phyloP scores from a whole-genome alignment of 2,888 invertebrate species.

The Myopa testacea region DNA sequence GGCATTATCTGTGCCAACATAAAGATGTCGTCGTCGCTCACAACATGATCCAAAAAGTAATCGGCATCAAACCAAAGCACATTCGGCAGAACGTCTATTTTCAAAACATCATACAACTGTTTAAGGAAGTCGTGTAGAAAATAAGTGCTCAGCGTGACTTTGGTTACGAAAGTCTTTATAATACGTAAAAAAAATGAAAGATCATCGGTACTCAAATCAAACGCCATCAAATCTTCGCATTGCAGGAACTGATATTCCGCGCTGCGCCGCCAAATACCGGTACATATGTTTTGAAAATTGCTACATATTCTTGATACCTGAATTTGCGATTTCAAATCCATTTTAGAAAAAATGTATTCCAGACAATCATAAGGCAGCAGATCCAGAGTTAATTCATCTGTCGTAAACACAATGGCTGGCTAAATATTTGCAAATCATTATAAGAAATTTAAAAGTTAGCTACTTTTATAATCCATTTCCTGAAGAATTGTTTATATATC shows the following conservation, averaged over 20 bases:
- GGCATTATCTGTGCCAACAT: slow-evolving; percentile 55
- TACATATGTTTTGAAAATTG: slow-evolving; percentile 53
- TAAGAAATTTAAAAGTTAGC: background rate
- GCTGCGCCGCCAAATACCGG: slow-evolving; percentile 54
- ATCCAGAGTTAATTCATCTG: slow-evolving; percentile 50
- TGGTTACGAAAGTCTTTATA: slow-evolving; percentile 51
- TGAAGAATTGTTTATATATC: too few species aligned
- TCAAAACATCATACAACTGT: slow-evolving; percentile 46
- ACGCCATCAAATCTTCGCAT: slow-evolving; percentile 53
- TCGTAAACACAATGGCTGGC: background rate
- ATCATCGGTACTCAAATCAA: slow-evolving; percentile 52
- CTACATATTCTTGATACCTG: slow-evolving; percentile 54
- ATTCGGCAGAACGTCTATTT: slow-evolving; percentile 46
- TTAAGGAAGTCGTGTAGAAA: slow-evolving; percentile 56
- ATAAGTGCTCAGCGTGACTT: slow-evolving; percentile 51
- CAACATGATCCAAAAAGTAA: slow-evolving; percentile 55
- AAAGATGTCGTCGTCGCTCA: slow-evolving; percentile 51
- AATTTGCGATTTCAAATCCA: slow-evolving; percentile 56
- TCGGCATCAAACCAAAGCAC: slow-evolving; percentile 53
- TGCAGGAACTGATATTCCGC: slow-evolving; percentile 53
- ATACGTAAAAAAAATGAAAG: slow-evolving; percentile 54
- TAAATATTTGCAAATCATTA: background rate
- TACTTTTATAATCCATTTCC: slow-evolving; percentile 16
- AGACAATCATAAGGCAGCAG: slow-evolving; percentile 59
- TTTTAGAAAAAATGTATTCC: slow-evolving; percentile 54